Percentiles rank a stretch among this genome's conserved stretches.
These are phyloP conservation scores for Eulithis testata DNA, from an alignment of 2,888 invertebrate species.

Conservation along the genomic window DNA sequence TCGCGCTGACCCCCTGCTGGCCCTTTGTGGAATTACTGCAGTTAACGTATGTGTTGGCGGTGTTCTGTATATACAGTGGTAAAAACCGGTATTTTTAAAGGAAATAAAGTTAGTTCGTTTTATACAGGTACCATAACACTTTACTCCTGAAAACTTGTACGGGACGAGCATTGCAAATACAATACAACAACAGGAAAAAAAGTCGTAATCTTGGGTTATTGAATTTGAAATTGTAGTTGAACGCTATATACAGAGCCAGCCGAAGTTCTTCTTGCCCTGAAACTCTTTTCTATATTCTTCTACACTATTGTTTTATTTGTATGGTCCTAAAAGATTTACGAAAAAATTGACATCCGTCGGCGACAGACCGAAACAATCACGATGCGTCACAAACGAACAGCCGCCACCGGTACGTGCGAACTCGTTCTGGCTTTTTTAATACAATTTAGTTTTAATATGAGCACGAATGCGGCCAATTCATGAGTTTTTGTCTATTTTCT, in stretches of 20 bases:
- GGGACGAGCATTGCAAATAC: no score
- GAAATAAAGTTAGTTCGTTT: not conserved
- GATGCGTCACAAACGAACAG: constrained; percentile 29
- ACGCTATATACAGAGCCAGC: no score
- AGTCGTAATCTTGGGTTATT: no score
- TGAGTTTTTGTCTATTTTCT: constrained; percentile 6
- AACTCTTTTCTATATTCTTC: no score
- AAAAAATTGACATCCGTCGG: constrained; percentile 20
- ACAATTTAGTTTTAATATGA: constrained; percentile 23
- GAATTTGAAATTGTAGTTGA: no score
- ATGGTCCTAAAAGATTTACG: constrained; percentile 1
- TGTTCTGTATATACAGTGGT: constrained; percentile 14
- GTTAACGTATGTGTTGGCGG: constrained; percentile 36
- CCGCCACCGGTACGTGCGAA: constrained; percentile 14
- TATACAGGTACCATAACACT: no score
- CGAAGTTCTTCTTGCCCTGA: no score
- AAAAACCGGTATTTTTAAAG: constrained; percentile 21
- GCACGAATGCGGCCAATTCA: constrained; percentile 23
- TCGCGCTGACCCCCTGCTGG: constrained; percentile 11
- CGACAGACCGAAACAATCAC: constrained; percentile 26
- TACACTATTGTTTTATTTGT: not conserved
- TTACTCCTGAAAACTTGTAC: no score
- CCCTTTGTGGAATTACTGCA: constrained; percentile 37
- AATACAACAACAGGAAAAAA: no score
- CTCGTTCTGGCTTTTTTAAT: constrained; percentile 24